Base-by-base conservation (phyloP, 2,797 vertebrate species). In the Silurus aristotelis region DNA sequence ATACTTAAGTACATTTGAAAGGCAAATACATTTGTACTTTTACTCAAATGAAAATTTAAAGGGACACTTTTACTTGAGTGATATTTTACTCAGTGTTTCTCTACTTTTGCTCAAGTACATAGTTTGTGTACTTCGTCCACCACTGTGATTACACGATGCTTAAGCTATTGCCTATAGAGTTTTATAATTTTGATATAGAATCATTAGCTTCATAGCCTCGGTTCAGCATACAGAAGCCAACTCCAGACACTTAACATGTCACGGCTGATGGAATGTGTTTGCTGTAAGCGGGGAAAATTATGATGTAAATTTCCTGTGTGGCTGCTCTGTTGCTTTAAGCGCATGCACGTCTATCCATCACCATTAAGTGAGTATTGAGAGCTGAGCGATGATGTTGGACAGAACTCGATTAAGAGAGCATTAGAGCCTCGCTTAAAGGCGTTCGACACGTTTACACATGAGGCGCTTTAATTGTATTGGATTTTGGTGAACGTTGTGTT, bases 391-490 rank as follows among this genome's bases (percentile, higher is more conserved):
- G 80, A 78, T 68, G 82, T 82, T 31, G 73, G 82, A 89, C 87
- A 88, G 66, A 80, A 85, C 80, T 88, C 86, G 86, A 87, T 90
- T 90, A 88, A 87, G 84, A 87, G 56, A 75, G 75, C 89, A 88
- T 89, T 89, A 88, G 68, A 78, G 84, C 77, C 84, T 19, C n/a
- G 78, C 73, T 76, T 71, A 60, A 81, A 87, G 85, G 82, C 38
- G 84, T 76, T 84, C 55, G 25, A 84, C 77, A 72, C 82, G 52
- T 85, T 89, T 82, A 70, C 75, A 48, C 66, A 43, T 6, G 75
- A 83, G 66, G 20, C 52, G 20, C 55, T 81, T 14, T 61, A 84
- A 75, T 56, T 43, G 73, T 55, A 66, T 76, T 52, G 52, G 43
- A 70, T 79, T 68, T 79, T 46, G 20, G 3, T 85, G 92, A 87